Percentiles rank a stretch among this genome's conserved stretches.
Conservation (phyloP, 2,113 vertebrate genomes). For the Morone saxatilis region DNA sequence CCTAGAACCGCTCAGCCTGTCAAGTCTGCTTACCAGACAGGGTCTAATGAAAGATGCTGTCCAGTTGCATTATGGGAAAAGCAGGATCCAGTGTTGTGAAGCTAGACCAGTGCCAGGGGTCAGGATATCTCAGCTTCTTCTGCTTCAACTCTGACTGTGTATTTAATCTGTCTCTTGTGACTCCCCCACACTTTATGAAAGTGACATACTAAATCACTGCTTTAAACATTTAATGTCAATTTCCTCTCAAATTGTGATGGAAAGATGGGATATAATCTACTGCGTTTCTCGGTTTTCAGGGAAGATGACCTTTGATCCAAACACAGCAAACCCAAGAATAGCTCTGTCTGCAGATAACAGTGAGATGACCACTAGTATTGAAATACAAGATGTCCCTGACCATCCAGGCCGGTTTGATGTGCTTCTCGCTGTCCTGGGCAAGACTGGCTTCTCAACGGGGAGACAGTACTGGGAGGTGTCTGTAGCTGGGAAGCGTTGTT, state of each 20-base stretch:
- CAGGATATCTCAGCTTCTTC: not conserved
- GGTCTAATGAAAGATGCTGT: not conserved
- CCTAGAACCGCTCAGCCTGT: not conserved
- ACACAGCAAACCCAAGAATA: constrained; percentile 68
- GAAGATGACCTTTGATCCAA: constrained; percentile 39
- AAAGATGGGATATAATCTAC: not conserved
- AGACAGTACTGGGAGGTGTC: constrained; percentile 78
- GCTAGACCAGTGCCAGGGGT: not conserved
- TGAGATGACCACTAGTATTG: not conserved
- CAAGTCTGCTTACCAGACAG: not conserved
- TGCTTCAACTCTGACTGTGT: not conserved
- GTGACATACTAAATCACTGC: not conserved
- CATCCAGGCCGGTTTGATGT: constrained; percentile 57
- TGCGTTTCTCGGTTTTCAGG: constrained; percentile 54
- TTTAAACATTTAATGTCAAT: not conserved
- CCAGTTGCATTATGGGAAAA: not conserved
- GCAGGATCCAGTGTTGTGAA: not conserved
- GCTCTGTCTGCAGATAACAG: constrained; percentile 37
- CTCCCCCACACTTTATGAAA: not conserved
- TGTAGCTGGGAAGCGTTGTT: constrained; percentile 59
- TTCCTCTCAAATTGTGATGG: not conserved
- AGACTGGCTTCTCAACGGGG: constrained; percentile 53
- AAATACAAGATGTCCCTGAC: not conserved
- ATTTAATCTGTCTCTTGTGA: not conserved
- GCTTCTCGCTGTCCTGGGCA: constrained; percentile 45